These are phyloP conservation scores for Oryzias javanicus DNA, from an alignment of 2,113 vertebrate species.

Conservation along the genomic window DNA sequence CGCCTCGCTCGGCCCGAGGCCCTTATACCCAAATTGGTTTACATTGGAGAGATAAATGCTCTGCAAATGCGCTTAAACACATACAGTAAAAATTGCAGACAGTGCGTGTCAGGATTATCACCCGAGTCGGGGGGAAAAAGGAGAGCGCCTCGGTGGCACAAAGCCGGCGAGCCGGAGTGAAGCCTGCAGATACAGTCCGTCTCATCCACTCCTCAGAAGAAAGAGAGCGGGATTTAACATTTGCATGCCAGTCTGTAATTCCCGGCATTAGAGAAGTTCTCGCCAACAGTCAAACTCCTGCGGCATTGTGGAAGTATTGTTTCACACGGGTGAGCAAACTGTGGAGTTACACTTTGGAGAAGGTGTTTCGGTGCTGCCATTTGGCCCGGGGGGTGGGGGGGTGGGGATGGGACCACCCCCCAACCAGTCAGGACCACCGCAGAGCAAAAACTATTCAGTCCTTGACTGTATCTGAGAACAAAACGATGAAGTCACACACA, in stretches of 20 bases:
- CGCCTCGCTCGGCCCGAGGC: constrained; percentile 73
- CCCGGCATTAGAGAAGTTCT: constrained; percentile 77
- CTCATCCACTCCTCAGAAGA: constrained; percentile 76
- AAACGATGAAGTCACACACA: too few relatives aligned
- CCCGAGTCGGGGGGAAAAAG: constrained; percentile 72
- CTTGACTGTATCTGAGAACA: too few relatives aligned
- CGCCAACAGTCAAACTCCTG: constrained; percentile 72
- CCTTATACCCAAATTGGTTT: constrained; percentile 83
- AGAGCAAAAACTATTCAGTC: too few relatives aligned
- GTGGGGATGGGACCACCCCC: constrained; percentile 43
- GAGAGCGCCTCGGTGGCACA: constrained; percentile 70
- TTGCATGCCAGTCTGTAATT: constrained; percentile 77
- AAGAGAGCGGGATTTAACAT: constrained; percentile 76
- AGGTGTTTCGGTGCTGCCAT: constrained; percentile 12
- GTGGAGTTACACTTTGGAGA: constrained; percentile 47
- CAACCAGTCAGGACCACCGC: background rate
- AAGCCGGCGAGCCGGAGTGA: constrained; percentile 72
- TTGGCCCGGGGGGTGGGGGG: constrained; percentile 33
- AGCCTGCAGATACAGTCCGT: constrained; percentile 74
- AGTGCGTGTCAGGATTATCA: constrained; percentile 82
- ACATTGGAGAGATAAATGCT: constrained; percentile 82
- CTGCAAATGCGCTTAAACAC: constrained; percentile 82
- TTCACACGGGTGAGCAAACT: constrained; percentile 70
- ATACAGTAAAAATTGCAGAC: constrained; percentile 83
- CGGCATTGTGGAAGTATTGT: constrained; percentile 75